Evolutionary conservation across 2,113 vertebrate species (phyloP).

Genomic region (Ceuthmochares aereus): DNA sequence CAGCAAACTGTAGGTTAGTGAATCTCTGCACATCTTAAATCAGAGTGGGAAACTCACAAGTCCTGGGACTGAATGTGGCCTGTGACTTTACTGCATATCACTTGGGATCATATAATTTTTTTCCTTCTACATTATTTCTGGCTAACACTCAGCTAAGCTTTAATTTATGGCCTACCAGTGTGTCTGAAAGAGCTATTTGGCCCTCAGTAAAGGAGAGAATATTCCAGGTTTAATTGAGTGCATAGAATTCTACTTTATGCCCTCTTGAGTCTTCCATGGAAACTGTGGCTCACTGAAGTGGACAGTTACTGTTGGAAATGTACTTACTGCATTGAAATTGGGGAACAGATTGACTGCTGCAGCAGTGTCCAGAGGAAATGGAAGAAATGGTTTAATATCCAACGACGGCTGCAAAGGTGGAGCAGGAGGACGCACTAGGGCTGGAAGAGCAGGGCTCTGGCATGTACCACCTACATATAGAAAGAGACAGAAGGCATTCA

Average conservation of each 20-base stretch:
- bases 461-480: constrained; percentile 87
- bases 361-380: constrained; percentile 87
- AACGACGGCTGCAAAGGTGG: constrained; percentile 86
- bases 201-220: neutral
- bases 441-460: constrained; percentile 92
- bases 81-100: neutral
- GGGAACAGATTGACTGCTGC: constrained; percentile 91
- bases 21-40: neutral
- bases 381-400: constrained; percentile 94
- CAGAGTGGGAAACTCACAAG: neutral
- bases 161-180: neutral
- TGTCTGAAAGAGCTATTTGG: neutral
- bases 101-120: neutral
- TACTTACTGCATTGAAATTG: constrained; percentile 92
- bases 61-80: neutral
- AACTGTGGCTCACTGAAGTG: neutral
- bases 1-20: neutral
- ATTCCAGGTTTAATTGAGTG: constrained; percentile 17
- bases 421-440: constrained; percentile 88
- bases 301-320: neutral
- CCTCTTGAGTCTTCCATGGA: neutral
- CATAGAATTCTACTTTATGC: neutral
- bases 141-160: neutral
- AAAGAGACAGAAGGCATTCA: constrained; percentile 51
- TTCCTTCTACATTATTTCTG: constrained; percentile 1